phyloP scores from a whole-genome alignment of 2,888 invertebrate genomes.

The Cataglyphis rosenhaueri region DNA sequence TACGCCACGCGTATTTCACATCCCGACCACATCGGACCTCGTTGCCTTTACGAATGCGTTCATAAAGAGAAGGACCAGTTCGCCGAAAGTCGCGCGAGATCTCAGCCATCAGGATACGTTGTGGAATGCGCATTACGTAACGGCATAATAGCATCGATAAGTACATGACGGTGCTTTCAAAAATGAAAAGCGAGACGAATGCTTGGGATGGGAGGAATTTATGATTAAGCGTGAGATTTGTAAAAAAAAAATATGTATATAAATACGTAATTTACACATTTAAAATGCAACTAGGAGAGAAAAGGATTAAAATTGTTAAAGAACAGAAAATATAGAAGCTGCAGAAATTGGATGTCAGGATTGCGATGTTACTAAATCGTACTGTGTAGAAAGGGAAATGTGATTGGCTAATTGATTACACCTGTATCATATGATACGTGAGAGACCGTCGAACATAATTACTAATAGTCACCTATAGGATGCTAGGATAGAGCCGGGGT shows the following conservation, averaged over 20 bases:
- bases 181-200: slow-evolving; percentile 9
- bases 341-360: neutral
- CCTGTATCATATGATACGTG: slow-evolving; percentile 8
- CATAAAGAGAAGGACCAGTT: slow-evolving; percentile 63
- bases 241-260: neutral
- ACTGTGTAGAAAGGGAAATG: slow-evolving; percentile 8
- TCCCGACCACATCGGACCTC: slow-evolving; percentile 40
- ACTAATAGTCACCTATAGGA: neutral
- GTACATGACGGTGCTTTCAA: slow-evolving; percentile 11
- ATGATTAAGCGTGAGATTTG: neutral
- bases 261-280: neutral
- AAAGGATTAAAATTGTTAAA: neutral
- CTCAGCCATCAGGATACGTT: slow-evolving; percentile 23
- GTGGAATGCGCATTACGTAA: slow-evolving; percentile 48
- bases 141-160: slow-evolving; percentile 50
- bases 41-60: slow-evolving; percentile 61
- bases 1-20: slow-evolving; percentile 51
- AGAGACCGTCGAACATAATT: slow-evolving; percentile 33
- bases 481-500: slow-evolving; percentile 11
- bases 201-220: neutral
- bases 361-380: neutral
- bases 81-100: slow-evolving; percentile 61
- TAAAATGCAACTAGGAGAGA: neutral
- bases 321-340: neutral
- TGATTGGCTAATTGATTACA: slow-evolving; percentile 43